Conservation (phyloP, 2,113 vertebrate genomes). For the Anarhynchus alexandrinus region DNA sequence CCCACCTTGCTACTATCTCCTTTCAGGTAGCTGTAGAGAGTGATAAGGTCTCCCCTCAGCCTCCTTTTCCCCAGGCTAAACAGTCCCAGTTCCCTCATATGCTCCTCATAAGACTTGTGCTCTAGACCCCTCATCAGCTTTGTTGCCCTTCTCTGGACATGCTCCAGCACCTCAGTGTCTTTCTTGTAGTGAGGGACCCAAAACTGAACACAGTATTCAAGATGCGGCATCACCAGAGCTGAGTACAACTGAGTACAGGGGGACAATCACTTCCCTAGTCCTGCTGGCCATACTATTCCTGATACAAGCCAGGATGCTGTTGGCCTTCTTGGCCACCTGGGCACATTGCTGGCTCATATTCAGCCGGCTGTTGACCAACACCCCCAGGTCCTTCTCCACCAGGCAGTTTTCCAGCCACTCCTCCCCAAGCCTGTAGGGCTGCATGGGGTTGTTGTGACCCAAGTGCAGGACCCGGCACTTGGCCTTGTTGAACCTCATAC, state of each 20-base stretch:
- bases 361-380: too few relatives aligned
- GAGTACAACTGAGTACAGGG: background rate
- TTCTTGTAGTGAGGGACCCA: background rate
- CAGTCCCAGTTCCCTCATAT: background rate
- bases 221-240: background rate
- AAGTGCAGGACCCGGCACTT: too few relatives aligned
- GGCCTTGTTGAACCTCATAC: too few relatives aligned
- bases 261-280: fast-evolving
- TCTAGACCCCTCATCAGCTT: background rate
- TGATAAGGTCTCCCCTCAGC: too few relatives aligned
- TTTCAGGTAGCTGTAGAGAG: too few relatives aligned
- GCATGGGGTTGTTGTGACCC: too few relatives aligned
- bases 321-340: background rate
- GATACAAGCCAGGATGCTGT: background rate
- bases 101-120: background rate
- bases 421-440: too few relatives aligned
- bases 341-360: too few relatives aligned
- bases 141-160: background rate
- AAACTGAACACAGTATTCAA: background rate
- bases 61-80: too few relatives aligned
- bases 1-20: too few relatives aligned
- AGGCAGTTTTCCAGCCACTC: too few relatives aligned
- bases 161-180: background rate
- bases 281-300: background rate
- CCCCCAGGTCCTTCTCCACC: too few relatives aligned